phyloP scores from a whole-genome alignment of 2,797 vertebrate species.

The Pteropus rufus region DNA sequence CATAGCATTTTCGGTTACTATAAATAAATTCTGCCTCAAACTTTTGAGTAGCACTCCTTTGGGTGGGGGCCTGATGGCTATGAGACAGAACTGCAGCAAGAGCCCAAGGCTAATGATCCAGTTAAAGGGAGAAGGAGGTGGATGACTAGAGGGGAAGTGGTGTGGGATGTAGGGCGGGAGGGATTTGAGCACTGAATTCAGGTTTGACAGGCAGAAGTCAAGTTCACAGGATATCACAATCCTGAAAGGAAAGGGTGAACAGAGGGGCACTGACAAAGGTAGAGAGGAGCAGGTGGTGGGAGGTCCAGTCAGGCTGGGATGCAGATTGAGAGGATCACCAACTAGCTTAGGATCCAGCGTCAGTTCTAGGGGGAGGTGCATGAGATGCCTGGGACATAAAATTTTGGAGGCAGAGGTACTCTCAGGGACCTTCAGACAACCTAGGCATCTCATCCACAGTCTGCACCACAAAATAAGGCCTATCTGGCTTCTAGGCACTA shows the following conservation, averaged over 20 bases:
- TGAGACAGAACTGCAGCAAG: neutral
- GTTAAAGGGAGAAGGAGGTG: too few relatives aligned
- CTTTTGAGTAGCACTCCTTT: neutral
- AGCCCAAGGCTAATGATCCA: neutral
- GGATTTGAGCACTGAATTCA: neutral
- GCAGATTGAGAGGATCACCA: neutral
- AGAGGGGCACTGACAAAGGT: neutral
- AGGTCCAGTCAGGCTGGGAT: neutral
- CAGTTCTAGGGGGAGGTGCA: rapidly evolving
- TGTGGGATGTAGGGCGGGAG: too few relatives aligned
- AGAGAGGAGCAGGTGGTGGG: neutral
- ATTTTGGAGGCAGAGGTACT: neutral
- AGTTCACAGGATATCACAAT: neutral
- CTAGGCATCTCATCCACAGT: neutral
- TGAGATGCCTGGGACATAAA: rapidly evolving
- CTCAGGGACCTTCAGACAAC: too few relatives aligned
- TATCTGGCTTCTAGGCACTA: neutral
- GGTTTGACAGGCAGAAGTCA: neutral
- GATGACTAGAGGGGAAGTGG: neutral
- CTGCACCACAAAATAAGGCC: neutral
- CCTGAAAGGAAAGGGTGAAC: neutral
- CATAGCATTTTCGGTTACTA: neutral
- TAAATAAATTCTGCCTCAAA: neutral
- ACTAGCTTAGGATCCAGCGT: neutral
- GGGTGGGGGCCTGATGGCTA: neutral